Conservation (phyloP, 2,113 vertebrate genomes). For the Crypturellus undulatus region DNA sequence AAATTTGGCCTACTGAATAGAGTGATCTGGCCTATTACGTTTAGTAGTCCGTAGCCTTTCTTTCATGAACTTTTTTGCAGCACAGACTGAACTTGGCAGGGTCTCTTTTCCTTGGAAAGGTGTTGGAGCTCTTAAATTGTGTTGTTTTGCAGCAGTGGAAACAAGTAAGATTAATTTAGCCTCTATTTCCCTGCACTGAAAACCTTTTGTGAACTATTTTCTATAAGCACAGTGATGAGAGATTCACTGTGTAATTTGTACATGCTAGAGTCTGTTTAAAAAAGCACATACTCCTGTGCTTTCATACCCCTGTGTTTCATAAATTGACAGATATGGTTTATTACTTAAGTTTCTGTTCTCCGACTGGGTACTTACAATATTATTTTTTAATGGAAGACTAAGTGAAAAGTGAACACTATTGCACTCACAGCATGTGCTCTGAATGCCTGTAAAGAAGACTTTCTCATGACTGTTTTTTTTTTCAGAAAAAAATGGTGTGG, state of each 20-base stretch:
- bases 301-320: background rate
- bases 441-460: background rate
- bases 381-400: constrained; percentile 9
- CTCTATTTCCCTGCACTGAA: background rate
- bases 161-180: background rate
- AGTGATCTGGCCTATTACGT: background rate
- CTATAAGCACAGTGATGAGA: background rate
- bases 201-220: background rate
- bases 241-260: background rate
- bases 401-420: background rate
- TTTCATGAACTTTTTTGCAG: background rate
- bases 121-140: background rate
- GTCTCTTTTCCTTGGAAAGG: background rate
- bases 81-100: constrained; percentile 3
- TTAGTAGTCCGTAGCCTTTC: background rate
- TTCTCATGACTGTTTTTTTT: constrained; percentile 27
- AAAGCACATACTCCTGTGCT: background rate
- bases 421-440: background rate
- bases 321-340: background rate
- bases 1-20: background rate
- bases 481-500: background rate
- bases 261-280: background rate
- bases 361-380: background rate
- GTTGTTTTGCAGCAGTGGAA: background rate
- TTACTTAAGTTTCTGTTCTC: background rate